Conservation (phyloP, 2,113 vertebrate species). For the Lontra canadensis region DNA sequence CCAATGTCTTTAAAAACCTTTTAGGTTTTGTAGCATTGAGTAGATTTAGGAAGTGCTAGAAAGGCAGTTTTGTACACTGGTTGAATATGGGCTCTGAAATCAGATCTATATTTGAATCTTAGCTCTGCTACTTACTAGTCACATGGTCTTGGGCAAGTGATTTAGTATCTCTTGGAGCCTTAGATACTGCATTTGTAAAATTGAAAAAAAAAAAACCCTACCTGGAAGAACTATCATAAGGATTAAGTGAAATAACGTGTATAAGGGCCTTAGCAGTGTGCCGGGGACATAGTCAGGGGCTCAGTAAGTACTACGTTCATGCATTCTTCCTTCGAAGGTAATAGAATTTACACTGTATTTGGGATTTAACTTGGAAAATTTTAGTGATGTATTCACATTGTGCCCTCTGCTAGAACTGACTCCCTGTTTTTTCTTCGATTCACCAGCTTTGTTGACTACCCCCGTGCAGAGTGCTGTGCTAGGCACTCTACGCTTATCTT, state of each 20-base stretch:
- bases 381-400: not conserved
- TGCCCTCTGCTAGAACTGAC: not conserved
- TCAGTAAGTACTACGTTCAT: not conserved
- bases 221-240: not conserved
- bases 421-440: not conserved
- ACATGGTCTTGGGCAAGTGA: not conserved
- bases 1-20: not conserved
- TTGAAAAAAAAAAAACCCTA: too few species aligned
- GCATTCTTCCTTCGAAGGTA: not conserved
- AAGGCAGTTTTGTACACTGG: not conserved
- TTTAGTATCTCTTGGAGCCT: not conserved
- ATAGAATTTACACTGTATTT: slow-evolving; percentile 10
- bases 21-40: not conserved
- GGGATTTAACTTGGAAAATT: slow-evolving; percentile 7
- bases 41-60: not conserved
- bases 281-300: not conserved
- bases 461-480: not conserved
- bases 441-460: not conserved
- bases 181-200: not conserved
- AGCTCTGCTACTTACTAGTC: not conserved
- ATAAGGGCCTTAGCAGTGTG: not conserved
- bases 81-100: slow-evolving; percentile 18
- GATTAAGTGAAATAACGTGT: not conserved
- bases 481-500: not conserved
- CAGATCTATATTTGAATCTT: not conserved